These are phyloP conservation scores for Epinotia ramella DNA, from an alignment of 2,888 invertebrate species.

Conservation along the genomic window DNA sequence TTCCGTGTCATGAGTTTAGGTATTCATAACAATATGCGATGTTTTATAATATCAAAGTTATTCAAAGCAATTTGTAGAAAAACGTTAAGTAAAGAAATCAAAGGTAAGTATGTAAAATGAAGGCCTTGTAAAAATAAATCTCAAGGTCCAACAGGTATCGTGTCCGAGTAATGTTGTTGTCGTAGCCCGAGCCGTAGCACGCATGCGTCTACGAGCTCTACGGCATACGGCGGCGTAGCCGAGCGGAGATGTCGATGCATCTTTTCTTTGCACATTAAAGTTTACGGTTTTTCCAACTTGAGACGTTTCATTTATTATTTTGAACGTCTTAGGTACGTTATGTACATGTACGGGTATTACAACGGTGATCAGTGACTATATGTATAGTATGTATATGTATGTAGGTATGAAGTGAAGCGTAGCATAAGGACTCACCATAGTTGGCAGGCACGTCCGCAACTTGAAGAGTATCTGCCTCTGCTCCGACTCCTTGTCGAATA, in stretches of 20 bases:
- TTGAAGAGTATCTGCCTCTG: conserved; percentile 89
- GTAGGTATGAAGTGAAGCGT: conserved; percentile 32
- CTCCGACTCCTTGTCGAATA: conserved; percentile 90
- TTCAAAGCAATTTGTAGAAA: background rate
- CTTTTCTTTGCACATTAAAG: conserved; percentile 33
- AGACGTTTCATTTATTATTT: conserved; percentile 1
- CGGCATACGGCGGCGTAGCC: conserved; percentile 52
- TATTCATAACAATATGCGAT: background rate
- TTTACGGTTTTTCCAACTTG: conserved; percentile 22
- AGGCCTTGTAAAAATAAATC: conserved; percentile 35
- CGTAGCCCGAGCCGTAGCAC: conserved; percentile 70
- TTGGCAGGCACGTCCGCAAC: conserved; percentile 88
- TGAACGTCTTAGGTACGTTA: background rate
- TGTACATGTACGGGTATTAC: background rate
- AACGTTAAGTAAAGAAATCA: background rate
- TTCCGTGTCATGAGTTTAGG: conserved; percentile 47
- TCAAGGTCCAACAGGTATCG: conserved; percentile 67
- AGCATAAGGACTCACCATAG: conserved; percentile 85
- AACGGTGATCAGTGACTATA: conserved; percentile 26
- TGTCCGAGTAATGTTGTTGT: conserved; percentile 57
- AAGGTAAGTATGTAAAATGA: background rate
- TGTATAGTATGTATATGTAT: background rate
- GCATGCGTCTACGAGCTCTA: conserved; percentile 79
- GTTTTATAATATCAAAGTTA: background rate
- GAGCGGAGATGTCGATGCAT: conserved; percentile 40